Conservation (phyloP, 2,888 invertebrate species). For the Drosophila ochracea region DNA sequence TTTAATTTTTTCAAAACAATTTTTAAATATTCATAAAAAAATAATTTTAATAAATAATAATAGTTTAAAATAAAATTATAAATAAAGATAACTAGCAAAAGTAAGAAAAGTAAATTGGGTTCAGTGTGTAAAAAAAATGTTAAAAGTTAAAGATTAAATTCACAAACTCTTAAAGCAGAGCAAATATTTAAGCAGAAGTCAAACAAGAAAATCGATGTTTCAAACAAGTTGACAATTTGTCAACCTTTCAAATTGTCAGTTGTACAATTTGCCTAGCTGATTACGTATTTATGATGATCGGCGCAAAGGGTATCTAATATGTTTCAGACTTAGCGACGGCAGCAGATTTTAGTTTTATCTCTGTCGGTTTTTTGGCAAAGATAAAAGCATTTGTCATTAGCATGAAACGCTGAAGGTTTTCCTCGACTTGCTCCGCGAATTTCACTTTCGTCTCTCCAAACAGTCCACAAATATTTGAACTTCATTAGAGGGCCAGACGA, state of each 20-base stretch:
- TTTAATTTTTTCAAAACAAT: background rate
- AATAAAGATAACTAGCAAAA: background rate
- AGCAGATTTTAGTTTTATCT: slow-evolving; percentile 59
- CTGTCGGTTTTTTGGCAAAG: slow-evolving; percentile 47
- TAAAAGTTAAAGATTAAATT: background rate
- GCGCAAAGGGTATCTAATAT: slow-evolving; percentile 43
- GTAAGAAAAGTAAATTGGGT: no score
- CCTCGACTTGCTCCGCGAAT: slow-evolving; percentile 25
- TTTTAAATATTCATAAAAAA: no score
- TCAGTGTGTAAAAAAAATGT: background rate
- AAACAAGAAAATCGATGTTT: background rate
- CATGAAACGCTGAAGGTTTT: slow-evolving; percentile 71
- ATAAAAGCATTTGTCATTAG: slow-evolving; percentile 81
- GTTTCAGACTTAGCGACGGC: slow-evolving; percentile 20
- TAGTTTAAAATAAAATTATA: background rate
- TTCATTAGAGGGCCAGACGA: slow-evolving; percentile 61
- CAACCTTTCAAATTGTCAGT: background rate
- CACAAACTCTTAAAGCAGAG: background rate
- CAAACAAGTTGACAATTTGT: background rate
- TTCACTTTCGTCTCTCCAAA: slow-evolving; percentile 37
- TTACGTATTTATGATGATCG: slow-evolving; percentile 11
- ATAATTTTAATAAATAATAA: background rate
- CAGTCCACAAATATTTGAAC: slow-evolving; percentile 71
- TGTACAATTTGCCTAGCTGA: slow-evolving; percentile 5
- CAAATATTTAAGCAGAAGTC: background rate